Evolutionary conservation across 2,888 invertebrate species (phyloP).

Genomic region (Erebia aethiops): DNA sequence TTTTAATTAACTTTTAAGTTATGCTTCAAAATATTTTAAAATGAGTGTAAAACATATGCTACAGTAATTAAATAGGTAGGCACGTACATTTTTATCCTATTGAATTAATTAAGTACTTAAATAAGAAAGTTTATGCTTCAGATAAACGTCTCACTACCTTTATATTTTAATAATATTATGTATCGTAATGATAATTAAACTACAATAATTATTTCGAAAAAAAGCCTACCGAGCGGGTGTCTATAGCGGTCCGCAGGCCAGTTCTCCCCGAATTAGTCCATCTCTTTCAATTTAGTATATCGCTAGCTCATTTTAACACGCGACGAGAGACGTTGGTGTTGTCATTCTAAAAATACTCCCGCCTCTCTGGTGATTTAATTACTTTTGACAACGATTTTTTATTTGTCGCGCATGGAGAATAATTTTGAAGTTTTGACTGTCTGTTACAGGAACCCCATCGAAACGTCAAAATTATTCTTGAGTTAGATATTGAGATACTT

Average conservation of each 20-base stretch:
- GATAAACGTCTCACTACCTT: too few relatives aligned
- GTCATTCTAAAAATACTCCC: constrained; percentile 46
- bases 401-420: too few relatives aligned
- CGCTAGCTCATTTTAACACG: constrained; percentile 55
- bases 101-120: too few relatives aligned
- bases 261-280: constrained; percentile 58
- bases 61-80: too few relatives aligned
- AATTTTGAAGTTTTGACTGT: too few relatives aligned
- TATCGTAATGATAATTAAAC: too few relatives aligned
- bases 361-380: constrained; percentile 12
- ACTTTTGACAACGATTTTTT: neutral
- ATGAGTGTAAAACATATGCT: neutral
- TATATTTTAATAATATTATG: too few relatives aligned
- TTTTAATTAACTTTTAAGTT: neutral
- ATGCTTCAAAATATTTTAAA: neutral
- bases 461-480: too few relatives aligned
- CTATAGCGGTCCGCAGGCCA: constrained; percentile 71
- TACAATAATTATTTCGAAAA: neutral
- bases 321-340: constrained; percentile 53
- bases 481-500: too few relatives aligned
- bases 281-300: constrained; percentile 55
- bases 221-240: constrained; percentile 22
- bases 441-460: too few relatives aligned
- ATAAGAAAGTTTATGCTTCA: too few relatives aligned
- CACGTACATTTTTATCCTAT: too few relatives aligned